These are phyloP conservation scores for Drosophila rhopaloa DNA, from an alignment of 1,140 invertebrate species.

Conservation along the genomic window DNA sequence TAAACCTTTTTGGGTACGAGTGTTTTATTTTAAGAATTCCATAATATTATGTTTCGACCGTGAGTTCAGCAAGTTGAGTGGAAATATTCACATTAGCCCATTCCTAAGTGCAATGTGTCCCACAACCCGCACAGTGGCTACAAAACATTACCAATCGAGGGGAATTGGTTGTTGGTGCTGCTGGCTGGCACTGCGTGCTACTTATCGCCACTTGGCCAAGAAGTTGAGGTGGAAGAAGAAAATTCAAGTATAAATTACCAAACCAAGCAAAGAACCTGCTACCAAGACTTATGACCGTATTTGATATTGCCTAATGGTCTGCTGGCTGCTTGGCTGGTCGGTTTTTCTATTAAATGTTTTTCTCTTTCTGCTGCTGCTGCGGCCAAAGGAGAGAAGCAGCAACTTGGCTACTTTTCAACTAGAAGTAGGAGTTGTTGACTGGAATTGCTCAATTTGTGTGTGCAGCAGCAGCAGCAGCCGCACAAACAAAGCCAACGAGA, in stretches of 20 bases:
- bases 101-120: constrained; percentile 9
- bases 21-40: not conserved
- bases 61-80: not conserved
- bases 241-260: constrained; percentile 69
- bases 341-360: constrained; percentile 75
- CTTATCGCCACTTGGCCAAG: constrained; percentile 45
- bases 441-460: constrained; percentile 82
- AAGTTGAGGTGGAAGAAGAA: constrained; percentile 32
- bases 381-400: constrained; percentile 27
- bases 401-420: constrained; percentile 76
- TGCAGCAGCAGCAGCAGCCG: constrained; percentile 38
- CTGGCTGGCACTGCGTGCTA: constrained; percentile 46
- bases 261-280: constrained; percentile 79
- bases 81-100: constrained; percentile 4
- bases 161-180: constrained; percentile 1
- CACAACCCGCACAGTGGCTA: constrained; percentile 39
- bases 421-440: constrained; percentile 82
- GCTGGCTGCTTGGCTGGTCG: constrained; percentile 34
- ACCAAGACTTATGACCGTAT: constrained; percentile 75
- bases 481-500: constrained; percentile 41
- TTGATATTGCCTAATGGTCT: constrained; percentile 76
- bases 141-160: constrained; percentile 35
- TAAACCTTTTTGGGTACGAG: not conserved
- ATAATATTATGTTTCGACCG: not conserved
- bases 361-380: constrained; percentile 34